Conservation (phyloP, 2,113 vertebrate species). For the Toxostoma redivivum region DNA sequence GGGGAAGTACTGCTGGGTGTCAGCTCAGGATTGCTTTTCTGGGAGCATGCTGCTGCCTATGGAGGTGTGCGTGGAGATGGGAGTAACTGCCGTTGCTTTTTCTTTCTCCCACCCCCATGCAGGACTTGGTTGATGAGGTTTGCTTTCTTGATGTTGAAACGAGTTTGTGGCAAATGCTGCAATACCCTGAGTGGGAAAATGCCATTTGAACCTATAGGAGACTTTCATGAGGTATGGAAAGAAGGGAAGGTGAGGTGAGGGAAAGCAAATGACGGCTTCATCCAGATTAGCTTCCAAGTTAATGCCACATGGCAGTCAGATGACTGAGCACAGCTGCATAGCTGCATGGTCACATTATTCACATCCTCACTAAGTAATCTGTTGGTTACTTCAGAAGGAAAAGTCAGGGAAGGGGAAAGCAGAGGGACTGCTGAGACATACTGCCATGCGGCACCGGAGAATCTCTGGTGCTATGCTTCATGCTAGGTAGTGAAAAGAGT, state of each 20-base stretch:
- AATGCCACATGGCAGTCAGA: background rate
- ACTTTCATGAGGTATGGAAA: background rate
- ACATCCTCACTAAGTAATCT: background rate
- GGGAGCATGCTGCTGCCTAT: background rate
- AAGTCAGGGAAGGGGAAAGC: background rate
- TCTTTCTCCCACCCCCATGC: background rate
- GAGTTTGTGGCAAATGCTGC: background rate
- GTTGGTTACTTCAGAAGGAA: background rate
- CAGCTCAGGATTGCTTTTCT: background rate
- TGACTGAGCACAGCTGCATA: background rate
- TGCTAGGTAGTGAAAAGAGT: background rate
- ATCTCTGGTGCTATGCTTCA: background rate
- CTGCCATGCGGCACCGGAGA: fast-evolving
- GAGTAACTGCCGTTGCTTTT: background rate
- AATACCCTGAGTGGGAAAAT: background rate
- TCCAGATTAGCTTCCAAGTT: background rate
- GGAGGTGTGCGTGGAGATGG: background rate
- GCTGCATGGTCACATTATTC: background rate
- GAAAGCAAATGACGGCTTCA: background rate
- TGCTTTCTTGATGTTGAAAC: background rate
- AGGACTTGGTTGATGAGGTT: background rate
- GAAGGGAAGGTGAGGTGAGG: background rate
- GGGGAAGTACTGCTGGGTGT: background rate
- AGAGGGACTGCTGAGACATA: background rate
- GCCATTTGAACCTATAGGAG: background rate